Base-by-base conservation (phyloP, 2,888 invertebrate genomes). In the Athalia cordata region DNA sequence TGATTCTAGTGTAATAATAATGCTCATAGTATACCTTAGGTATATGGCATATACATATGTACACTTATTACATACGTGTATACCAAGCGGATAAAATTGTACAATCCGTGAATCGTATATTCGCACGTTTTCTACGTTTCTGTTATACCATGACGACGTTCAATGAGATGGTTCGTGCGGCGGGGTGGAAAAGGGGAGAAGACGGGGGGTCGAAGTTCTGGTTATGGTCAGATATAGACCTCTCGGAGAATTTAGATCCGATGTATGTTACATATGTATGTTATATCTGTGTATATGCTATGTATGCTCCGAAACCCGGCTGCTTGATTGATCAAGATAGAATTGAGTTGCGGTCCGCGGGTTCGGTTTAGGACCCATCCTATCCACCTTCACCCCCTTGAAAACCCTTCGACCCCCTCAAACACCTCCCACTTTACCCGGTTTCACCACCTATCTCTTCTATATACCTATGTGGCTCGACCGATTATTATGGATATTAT, bases 241-340 rank as follows among this genome's bases (percentile, higher is more conserved):
- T 29, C 66, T 66, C 52, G 57, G 59, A 62, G 61, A 52, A 52
- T 57, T 29, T 29, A 29, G 29, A 29, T 29, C 29, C 29, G 29
- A 29, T 29, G 29, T 29, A 29, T 29, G 29, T 29, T 29, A 29
- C 29, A 29, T 29, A 29, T 29, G 29, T 29, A 29, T 29, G 29
- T 29, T 29, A 29, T 29, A 29, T 29, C 29, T 29, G 29, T 29
- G 29, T 29, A 29, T 29, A 29, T 29, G 2, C 29, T 29, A 29
- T n/a, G n/a, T 29, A 29, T 29, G 29, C 29, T 29, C 29, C 29
- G 29, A 55, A 55, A 62, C 62, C 62, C 62, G 75, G 78, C 66
- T 61, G 74, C 70, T 78, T 82, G 81, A 82, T 82, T 82, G 81
- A 82, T 81, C 81, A 80, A 81, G 81, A 82, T 82, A 80, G 81